A percentile compares a stretch with the other conserved stretches of the same genome.
These are phyloP conservation scores for Aquatica leii DNA, from an alignment of 2,888 invertebrate genomes.

Conservation along the genomic window DNA sequence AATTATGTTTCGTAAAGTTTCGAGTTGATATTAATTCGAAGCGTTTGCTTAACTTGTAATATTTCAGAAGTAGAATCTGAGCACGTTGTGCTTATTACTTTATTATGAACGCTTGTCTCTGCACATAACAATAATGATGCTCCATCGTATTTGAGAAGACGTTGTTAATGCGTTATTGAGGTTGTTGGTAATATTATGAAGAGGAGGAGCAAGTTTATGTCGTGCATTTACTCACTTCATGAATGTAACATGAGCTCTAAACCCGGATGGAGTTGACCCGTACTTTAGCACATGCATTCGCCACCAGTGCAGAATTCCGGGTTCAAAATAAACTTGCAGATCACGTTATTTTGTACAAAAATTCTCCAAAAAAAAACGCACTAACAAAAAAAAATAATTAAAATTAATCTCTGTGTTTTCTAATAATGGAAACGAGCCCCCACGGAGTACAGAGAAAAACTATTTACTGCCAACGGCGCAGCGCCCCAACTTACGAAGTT, in stretches of 20 bases:
- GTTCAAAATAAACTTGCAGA: neutral
- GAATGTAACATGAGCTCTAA: constrained; percentile 41
- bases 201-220: constrained; percentile 31
- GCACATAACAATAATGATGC: constrained; percentile 18
- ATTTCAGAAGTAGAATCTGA: too few species aligned
- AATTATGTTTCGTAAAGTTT: too few species aligned
- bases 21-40: too few species aligned
- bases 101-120: neutral
- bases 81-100: too few species aligned
- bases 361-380: neutral
- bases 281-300: constrained; percentile 29
- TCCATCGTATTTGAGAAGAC: constrained; percentile 28
- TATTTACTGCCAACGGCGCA: constrained; percentile 24
- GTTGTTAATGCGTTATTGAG: constrained; percentile 28
- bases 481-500: constrained; percentile 49
- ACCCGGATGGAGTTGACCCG: constrained; percentile 35
- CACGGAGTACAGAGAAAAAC: constrained; percentile 26
- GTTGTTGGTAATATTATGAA: constrained; percentile 32
- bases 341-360: neutral
- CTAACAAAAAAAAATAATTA: constrained; percentile 10
- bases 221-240: constrained; percentile 37
- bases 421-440: constrained; percentile 24
- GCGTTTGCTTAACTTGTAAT: too few species aligned
- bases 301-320: constrained; percentile 15
- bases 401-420: constrained; percentile 16